Evolutionary conservation across 2,888 invertebrate genomes (phyloP).

Genomic region (Rhagophthalmus giganteus): DNA sequence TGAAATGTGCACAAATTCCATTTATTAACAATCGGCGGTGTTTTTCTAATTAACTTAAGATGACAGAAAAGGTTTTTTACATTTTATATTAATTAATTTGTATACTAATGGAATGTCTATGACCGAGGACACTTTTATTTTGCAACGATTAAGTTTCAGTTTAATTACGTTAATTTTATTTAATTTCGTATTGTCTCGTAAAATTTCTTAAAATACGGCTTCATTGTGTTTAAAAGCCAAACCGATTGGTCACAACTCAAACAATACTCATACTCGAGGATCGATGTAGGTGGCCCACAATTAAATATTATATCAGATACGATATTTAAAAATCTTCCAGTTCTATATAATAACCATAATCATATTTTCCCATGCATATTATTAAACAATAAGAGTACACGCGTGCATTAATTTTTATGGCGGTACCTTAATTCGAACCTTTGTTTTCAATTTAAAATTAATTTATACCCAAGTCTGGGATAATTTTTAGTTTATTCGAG

Average conservation of each 20-base stretch:
- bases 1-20: slow-evolving; percentile 8
- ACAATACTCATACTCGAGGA: slow-evolving; percentile 29
- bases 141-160: no score
- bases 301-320: slow-evolving; percentile 51
- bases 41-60: slow-evolving; percentile 5
- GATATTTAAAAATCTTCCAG: slow-evolving; percentile 45
- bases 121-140: no score
- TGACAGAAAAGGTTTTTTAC: slow-evolving; percentile 1
- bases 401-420: slow-evolving; percentile 25
- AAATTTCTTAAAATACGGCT: slow-evolving; percentile 27
- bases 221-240: slow-evolving; percentile 29
- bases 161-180: slow-evolving; percentile 12
- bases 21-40: no score
- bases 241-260: slow-evolving; percentile 28
- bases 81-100: background rate
- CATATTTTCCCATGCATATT: slow-evolving; percentile 50
- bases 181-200: slow-evolving; percentile 24
- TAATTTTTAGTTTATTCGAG: no score
- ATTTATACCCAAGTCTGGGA: no score
- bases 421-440: background rate
- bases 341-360: slow-evolving; percentile 31
- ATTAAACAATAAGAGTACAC: slow-evolving; percentile 49
- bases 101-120: background rate
- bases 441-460: slow-evolving; percentile 2
- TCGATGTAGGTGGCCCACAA: slow-evolving; percentile 50